Evolutionary conservation across 2,113 vertebrate genomes (phyloP).

Genomic region (Telmatochromis sp.): DNA sequence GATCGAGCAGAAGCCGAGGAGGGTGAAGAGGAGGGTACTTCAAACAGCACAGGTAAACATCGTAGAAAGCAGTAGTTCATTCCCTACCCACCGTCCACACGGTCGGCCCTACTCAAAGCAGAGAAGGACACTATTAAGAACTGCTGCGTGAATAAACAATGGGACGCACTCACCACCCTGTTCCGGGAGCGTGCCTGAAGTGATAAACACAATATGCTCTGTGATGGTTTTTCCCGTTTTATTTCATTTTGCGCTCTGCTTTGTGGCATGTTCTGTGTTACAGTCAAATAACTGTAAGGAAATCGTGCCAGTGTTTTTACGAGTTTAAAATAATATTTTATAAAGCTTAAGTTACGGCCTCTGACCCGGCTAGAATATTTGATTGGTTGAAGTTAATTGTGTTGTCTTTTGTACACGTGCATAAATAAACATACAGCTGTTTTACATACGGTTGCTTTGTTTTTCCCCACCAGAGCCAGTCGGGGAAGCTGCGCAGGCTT

Average conservation of each 20-base stretch:
- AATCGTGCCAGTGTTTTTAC: background rate
- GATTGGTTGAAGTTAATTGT: background rate
- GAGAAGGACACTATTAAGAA: background rate
- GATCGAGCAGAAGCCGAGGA: constrained; percentile 68
- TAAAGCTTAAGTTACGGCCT: background rate
- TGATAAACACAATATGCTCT: background rate
- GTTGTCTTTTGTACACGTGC: background rate
- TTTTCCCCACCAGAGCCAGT: constrained; percentile 54
- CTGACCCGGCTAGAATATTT: background rate
- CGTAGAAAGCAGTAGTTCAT: background rate
- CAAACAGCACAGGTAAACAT: constrained; percentile 63
- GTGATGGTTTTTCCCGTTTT: background rate
- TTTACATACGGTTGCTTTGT: background rate
- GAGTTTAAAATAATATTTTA: background rate
- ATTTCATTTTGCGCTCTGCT: background rate
- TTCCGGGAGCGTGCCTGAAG: background rate
- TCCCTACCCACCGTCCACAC: background rate
- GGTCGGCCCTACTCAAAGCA: background rate
- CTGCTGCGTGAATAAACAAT: background rate
- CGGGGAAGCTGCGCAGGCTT: constrained; percentile 70
- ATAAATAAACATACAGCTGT: background rate
- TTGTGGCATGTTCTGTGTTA: background rate
- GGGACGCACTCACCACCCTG: background rate
- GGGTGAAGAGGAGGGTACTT: constrained; percentile 66
- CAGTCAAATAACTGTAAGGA: background rate